Base-by-base conservation (phyloP, 2,797 vertebrate species). In the Labroides dimidiatus region DNA sequence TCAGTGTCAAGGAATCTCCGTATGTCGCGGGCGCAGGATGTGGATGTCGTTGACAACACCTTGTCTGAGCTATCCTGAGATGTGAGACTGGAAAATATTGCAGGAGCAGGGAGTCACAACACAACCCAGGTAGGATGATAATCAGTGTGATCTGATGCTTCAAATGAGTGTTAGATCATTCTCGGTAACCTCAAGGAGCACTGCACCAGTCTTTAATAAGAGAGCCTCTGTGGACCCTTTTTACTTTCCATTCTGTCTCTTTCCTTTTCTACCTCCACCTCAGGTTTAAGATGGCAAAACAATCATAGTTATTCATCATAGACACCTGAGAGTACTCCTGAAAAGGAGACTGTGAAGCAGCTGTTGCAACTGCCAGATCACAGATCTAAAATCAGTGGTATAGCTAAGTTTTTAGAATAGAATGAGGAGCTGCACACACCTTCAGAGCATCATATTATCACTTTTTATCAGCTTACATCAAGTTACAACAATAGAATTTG, bases 1-100 rank as follows among this genome's bases (percentile, higher is more conserved):
- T 80, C 84, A 84, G 69, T 82, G 67, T 88, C 87, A 84, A 87
- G 80, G 80, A 86, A 90, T 90, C 80, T 86, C 72, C 72, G 67
- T 79, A 53, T 75, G 76, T 86, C 83, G 81, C 81, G 58, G 84
- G 67, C 42, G 42, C 65, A 68, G 74, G 79, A 80, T 77, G 78
- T 43, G 52, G 57, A 58, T 84, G 87, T 85, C 86, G 62, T 43
- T 84, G 86, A 85, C 87, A 84, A 87, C 89, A 77, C 85, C 79
- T 84, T 64, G 81, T 84, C 85, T 65, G 71, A 78, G 75, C 76
- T 76, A 56, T 75, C 76, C 65, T 66, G 12, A 77, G 60, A 81
- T 62, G 66, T 69, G 72, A 78, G 79, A 65, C 23, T 3, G 63
- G 83, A 76, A 75, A 81, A 78, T 85, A 81, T 71, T 42, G 61